Percentiles rank a stretch among this genome's conserved stretches.
Conservation (phyloP, 2,797 vertebrate genomes). For the Harpagifer antarcticus region DNA sequence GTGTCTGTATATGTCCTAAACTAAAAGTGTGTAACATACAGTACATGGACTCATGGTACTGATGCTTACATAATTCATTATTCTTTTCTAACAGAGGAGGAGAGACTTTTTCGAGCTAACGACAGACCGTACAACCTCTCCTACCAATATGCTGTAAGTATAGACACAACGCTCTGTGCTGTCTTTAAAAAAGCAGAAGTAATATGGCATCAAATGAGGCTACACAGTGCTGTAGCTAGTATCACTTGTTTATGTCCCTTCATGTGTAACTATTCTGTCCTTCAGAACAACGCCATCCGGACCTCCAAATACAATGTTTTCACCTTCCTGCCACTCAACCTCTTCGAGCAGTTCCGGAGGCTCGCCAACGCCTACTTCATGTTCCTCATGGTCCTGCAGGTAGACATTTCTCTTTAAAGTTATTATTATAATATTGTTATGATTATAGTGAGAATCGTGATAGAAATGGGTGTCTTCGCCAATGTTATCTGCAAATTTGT, state of each 20-base stretch:
- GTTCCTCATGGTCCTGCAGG: constrained; percentile 86
- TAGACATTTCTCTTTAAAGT: constrained; percentile 40
- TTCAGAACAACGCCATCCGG: constrained; percentile 93
- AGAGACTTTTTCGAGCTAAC: constrained; percentile 90
- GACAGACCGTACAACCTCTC: constrained; percentile 89
- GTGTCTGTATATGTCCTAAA: not conserved
- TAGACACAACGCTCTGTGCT: not conserved
- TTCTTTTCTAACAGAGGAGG: constrained; percentile 81
- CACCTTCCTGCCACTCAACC: constrained; percentile 94
- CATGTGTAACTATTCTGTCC: constrained; percentile 2
- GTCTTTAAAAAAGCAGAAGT: not conserved
- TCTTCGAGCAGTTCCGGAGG: constrained; percentile 95
- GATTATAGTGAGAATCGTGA: not conserved
- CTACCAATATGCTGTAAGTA: constrained; percentile 91
- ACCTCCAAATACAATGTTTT: constrained; percentile 93
- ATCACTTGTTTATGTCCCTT: not conserved
- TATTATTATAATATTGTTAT: too few species aligned
- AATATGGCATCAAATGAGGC: not conserved
- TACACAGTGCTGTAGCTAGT: not conserved
- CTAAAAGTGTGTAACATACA: not conserved
- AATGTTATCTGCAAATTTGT: not conserved
- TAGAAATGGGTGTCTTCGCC: not conserved
- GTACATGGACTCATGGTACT: not conserved
- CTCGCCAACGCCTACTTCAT: constrained; percentile 94
- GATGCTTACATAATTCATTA: not conserved